These are phyloP conservation scores for Ornithoptera alexandrae DNA, from an alignment of 2,888 invertebrate genomes.

Conservation along the genomic window DNA sequence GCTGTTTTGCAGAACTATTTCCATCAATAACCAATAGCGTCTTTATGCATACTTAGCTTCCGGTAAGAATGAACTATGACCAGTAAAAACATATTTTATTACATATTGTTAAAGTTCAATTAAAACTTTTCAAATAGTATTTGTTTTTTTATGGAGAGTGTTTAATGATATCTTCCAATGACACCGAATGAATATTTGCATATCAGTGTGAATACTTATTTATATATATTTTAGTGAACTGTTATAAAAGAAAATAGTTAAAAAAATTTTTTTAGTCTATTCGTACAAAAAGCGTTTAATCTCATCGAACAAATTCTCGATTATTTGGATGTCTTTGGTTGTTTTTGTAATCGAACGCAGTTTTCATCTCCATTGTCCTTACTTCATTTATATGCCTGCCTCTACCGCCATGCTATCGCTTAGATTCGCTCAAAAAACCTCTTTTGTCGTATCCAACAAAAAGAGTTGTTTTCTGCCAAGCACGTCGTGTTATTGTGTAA, in stretches of 20 bases:
- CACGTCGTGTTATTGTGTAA: constrained; percentile 67
- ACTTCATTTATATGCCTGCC: constrained; percentile 58
- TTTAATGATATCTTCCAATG: no score
- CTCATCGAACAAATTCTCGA: constrained; percentile 1
- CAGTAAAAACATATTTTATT: no score
- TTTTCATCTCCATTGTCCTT: constrained; percentile 38
- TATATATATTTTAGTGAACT: not conserved
- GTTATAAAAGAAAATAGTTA: not conserved
- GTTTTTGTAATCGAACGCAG: constrained; percentile 23
- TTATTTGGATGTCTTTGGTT: constrained; percentile 9
- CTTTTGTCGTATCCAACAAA: constrained; percentile 65
- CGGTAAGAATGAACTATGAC: no score
- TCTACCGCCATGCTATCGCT: constrained; percentile 60
- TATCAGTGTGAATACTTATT: not conserved
- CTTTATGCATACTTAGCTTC: no score
- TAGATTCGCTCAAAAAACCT: constrained; percentile 58
- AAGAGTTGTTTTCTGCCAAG: constrained; percentile 68
- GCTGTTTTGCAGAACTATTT: no score
- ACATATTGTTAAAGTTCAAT: no score
- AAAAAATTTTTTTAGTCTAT: not conserved
- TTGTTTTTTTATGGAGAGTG: no score
- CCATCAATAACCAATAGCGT: no score
- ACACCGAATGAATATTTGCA: no score
- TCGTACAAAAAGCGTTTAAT: not conserved
- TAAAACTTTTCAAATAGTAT: no score